A percentile compares a stretch with the other conserved stretches of the same genome.
Evolutionary conservation across 2,113 vertebrate genomes (phyloP).

Genomic region (Syngnathus scovelli): DNA sequence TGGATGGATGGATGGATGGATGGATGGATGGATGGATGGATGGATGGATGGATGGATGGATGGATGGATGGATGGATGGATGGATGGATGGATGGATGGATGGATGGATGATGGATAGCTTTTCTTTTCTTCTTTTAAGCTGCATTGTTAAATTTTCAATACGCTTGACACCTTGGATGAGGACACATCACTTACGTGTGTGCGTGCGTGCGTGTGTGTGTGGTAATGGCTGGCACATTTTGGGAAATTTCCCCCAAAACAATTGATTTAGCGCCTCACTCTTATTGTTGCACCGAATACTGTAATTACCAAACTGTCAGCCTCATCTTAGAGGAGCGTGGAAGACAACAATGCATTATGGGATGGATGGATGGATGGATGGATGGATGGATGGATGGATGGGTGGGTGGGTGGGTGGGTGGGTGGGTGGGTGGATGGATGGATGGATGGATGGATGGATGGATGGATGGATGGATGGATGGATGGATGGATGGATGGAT

Average conservation of each 20-base stretch:
- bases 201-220: neutral
- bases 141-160: slow-evolving; percentile 14
- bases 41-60: too few relatives aligned
- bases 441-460: too few relatives aligned
- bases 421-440: too few relatives aligned
- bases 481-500: too few relatives aligned
- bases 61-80: too few relatives aligned
- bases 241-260: slow-evolving; percentile 44
- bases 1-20: too few relatives aligned
- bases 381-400: too few relatives aligned
- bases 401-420: too few relatives aligned
- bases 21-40: too few relatives aligned
- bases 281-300: slow-evolving; percentile 56
- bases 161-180: slow-evolving; percentile 13
- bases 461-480: too few relatives aligned
- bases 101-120: too few relatives aligned
- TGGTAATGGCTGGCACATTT: slow-evolving; percentile 37
- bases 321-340: slow-evolving; percentile 48
- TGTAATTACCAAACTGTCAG: slow-evolving; percentile 57
- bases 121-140: neutral
- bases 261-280: slow-evolving; percentile 41
- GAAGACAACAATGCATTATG: slow-evolving; percentile 43
- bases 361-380: neutral
- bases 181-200: slow-evolving; percentile 9
- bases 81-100: too few relatives aligned